These are phyloP conservation scores for Strix aluco DNA, from an alignment of 2,113 vertebrate species.

Conservation along the genomic window DNA sequence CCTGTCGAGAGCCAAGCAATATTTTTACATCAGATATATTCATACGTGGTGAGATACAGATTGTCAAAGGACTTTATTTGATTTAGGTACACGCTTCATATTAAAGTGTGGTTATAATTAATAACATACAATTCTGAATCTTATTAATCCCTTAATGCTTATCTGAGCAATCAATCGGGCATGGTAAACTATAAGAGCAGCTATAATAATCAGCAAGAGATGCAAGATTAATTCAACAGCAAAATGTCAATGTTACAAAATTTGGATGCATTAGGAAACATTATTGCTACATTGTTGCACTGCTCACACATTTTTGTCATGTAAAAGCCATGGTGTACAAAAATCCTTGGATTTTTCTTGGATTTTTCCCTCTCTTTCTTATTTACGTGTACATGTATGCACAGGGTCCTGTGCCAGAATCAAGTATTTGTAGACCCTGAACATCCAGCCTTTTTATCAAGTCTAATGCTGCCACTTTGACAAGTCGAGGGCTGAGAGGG, in stretches of 20 bases:
- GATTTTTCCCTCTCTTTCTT: background rate
- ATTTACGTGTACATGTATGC: background rate
- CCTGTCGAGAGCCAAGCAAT: background rate
- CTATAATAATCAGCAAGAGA: background rate
- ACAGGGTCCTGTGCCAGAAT: background rate
- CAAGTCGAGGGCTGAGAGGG: background rate
- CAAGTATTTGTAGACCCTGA: background rate
- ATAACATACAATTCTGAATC: background rate
- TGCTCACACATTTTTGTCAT: background rate
- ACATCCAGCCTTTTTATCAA: background rate
- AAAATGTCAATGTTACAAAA: background rate
- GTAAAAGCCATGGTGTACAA: background rate
- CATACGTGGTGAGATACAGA: rapidly evolving
- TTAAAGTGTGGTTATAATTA: background rate
- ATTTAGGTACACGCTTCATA: background rate
- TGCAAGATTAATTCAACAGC: background rate
- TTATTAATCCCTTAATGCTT: background rate
- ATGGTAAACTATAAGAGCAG: background rate
- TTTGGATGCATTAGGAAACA: background rate
- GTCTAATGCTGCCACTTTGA: background rate
- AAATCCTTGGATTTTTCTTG: background rate
- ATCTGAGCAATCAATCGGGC: background rate
- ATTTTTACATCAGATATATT: background rate
- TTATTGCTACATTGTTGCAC: background rate
- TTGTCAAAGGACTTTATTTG: background rate